phyloP scores from a whole-genome alignment of 2,888 invertebrate genomes.

The Sipunculus nudus region DNA sequence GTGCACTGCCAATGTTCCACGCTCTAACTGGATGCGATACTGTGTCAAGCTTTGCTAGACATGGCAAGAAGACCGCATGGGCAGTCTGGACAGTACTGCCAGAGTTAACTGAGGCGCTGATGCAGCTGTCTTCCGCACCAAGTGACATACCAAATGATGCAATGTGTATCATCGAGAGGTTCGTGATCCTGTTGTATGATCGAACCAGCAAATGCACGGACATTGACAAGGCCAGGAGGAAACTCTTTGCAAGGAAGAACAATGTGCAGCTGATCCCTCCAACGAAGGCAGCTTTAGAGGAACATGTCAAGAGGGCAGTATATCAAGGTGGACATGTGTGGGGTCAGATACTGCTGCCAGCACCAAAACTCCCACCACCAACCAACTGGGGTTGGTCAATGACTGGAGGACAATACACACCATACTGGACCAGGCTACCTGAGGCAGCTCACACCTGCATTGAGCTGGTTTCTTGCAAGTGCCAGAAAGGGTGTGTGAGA shows the following conservation, averaged over 20 bases:
- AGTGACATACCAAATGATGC: slow-evolving; percentile 1
- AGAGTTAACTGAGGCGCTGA: neutral
- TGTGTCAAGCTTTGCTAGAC: slow-evolving; percentile 10
- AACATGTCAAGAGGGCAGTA: slow-evolving; percentile 33
- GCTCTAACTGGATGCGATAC: slow-evolving; percentile 25
- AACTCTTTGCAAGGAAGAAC: slow-evolving; percentile 27
- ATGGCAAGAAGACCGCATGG: slow-evolving; percentile 24
- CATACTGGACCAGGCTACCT: too few relatives aligned
- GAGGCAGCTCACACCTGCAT: too few relatives aligned
- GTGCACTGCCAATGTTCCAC: slow-evolving; percentile 20
- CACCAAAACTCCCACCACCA: slow-evolving; percentile 4
- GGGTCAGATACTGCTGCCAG: slow-evolving; percentile 13
- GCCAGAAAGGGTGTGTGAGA: too few relatives aligned
- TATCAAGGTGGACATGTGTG: slow-evolving; percentile 32
- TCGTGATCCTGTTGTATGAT: slow-evolving; percentile 39
- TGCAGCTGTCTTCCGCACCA: neutral
- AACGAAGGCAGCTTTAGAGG: slow-evolving; percentile 29
- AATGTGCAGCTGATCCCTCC: slow-evolving; percentile 28
- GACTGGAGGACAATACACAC: neutral
- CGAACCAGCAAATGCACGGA: slow-evolving; percentile 9
- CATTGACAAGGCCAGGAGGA: slow-evolving; percentile 29
- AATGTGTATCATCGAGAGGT: slow-evolving; percentile 26
- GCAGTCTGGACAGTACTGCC: neutral
- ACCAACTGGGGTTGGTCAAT: slow-evolving; percentile 7
- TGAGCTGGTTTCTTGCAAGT: too few relatives aligned